Percentiles rank a stretch among this genome's conserved stretches.
Conservation (phyloP, 2,888 invertebrate species). For the Sturmia bella region DNA sequence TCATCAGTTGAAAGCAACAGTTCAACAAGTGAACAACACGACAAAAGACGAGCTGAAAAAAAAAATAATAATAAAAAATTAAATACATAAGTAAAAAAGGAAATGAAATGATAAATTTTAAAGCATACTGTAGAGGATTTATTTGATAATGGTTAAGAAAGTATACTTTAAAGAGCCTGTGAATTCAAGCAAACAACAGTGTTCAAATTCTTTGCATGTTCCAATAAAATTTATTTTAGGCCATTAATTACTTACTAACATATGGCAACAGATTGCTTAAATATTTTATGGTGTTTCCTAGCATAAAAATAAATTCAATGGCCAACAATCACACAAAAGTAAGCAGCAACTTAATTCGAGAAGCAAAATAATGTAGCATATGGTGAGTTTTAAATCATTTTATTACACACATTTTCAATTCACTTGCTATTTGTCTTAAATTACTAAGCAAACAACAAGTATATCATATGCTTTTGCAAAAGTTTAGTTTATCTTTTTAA, state of each 20-base stretch:
- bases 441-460: background rate
- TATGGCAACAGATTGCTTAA: conserved; percentile 49
- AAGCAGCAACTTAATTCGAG: background rate
- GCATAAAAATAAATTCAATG: background rate
- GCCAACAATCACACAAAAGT: background rate
- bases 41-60: conserved; percentile 54
- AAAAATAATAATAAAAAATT: conserved; percentile 5
- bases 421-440: background rate
- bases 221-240: background rate
- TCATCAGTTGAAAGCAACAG: conserved; percentile 75
- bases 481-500: conserved; percentile 4
- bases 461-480: background rate
- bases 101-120: background rate
- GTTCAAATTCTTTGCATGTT: background rate
- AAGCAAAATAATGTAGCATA: conserved; percentile 44
- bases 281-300: background rate
- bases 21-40: conserved; percentile 71
- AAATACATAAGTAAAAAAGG: conserved; percentile 2
- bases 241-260: conserved; percentile 30
- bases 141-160: conserved; percentile 24
- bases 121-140: conserved; percentile 47
- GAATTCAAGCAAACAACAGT: conserved; percentile 1
- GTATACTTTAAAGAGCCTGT: conserved; percentile 21
- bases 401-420: background rate
- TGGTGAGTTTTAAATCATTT: conserved; percentile 57